Conservation (phyloP, 1,140 invertebrate species). For the Dolichoris vasculosae region DNA sequence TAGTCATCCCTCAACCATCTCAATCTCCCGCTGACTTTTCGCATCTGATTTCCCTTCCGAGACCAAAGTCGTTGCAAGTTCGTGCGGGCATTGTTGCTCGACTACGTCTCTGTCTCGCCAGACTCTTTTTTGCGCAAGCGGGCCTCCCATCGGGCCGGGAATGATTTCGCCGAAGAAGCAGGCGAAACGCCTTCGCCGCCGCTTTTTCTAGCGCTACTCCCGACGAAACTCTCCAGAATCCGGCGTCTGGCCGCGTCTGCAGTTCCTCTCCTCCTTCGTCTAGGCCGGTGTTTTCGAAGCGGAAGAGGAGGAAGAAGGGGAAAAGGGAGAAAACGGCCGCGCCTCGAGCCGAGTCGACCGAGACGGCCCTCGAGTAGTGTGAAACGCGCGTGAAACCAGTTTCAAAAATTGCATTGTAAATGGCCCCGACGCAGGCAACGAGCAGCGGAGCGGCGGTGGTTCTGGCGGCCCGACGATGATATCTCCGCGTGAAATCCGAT, state of each 20-base stretch:
- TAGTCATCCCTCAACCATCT: neutral
- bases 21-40: neutral
- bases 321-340: neutral
- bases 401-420: constrained; percentile 36
- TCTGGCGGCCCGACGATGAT: neutral
- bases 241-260: constrained; percentile 7
- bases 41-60: neutral
- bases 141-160: neutral
- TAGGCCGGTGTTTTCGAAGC: neutral
- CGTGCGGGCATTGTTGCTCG: neutral
- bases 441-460: neutral
- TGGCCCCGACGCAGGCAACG: neutral
- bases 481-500: constrained; percentile 25
- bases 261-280: neutral
- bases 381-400: constrained; percentile 36
- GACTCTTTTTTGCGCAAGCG: constrained; percentile 13
- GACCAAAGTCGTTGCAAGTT: neutral
- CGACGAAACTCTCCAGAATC: neutral
- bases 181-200: neutral
- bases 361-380: neutral
- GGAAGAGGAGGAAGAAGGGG: neutral
- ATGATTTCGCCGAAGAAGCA: constrained; percentile 13
- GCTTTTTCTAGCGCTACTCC: constrained; percentile 12
- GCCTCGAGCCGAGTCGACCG: neutral
- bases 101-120: neutral